These are phyloP conservation scores for Nesidiocoris tenuis DNA, from an alignment of 2,888 invertebrate species.

Conservation along the genomic window DNA sequence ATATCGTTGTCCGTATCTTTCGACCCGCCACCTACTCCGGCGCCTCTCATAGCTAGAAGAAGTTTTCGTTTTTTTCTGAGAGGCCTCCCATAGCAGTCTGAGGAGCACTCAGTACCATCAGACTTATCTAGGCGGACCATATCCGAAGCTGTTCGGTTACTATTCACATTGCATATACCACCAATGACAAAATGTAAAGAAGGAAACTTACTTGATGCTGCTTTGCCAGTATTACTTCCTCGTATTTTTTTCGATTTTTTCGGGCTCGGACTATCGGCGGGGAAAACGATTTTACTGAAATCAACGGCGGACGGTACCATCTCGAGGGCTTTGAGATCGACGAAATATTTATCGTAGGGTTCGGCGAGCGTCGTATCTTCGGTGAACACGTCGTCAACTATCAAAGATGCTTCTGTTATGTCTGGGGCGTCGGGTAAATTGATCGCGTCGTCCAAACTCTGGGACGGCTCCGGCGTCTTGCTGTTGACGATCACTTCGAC, in stretches of 20 bases:
- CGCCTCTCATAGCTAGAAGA: conserved; percentile 49
- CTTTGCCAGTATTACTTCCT: conserved; percentile 25
- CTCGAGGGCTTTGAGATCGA: conserved; percentile 46
- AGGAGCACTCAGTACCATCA: conserved; percentile 43
- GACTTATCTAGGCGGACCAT: conserved; percentile 44
- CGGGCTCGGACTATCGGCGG: conserved; percentile 44
- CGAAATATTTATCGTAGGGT: conserved; percentile 46
- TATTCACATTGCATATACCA: conserved; percentile 45
- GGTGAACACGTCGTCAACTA: conserved; percentile 45
- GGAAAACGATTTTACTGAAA: conserved; percentile 44
- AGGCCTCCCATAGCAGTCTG: conserved; percentile 49
- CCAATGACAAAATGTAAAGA: conserved; percentile 48
- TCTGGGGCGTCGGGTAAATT: conserved; percentile 5
- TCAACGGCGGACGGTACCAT: conserved; percentile 46
- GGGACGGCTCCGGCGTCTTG: conserved; percentile 41
- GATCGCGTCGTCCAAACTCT: conserved; percentile 35
- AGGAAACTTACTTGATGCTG: conserved; percentile 45
- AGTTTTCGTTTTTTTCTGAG: conserved; percentile 51
- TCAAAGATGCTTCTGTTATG: conserved; percentile 8
- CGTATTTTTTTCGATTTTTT: conserved; percentile 25
- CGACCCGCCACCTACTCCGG: conserved; percentile 41
- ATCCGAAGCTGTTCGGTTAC: conserved; percentile 32
- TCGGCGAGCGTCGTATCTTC: conserved; percentile 45
- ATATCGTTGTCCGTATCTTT: conserved; percentile 38
- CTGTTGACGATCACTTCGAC: conserved; percentile 47